Percentiles rank a stretch among this genome's conserved stretches.
phyloP scores from a whole-genome alignment of 2,797 vertebrate genomes.

The Valencia hispanica region DNA sequence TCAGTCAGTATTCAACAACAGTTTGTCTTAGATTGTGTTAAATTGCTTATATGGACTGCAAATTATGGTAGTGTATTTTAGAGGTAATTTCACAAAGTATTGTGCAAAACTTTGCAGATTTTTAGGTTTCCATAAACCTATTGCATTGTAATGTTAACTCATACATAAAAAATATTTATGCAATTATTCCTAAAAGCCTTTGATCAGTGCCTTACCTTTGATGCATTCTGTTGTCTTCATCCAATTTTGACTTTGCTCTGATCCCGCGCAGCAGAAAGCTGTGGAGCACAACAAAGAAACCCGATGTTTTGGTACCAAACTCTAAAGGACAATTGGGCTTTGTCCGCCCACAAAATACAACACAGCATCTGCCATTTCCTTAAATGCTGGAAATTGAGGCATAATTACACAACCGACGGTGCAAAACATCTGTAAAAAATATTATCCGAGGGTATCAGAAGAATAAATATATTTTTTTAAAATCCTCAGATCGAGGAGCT shows the following conservation, averaged over 20 bases:
- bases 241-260: constrained; percentile 9
- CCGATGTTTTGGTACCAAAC: neutral
- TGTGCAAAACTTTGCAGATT: neutral
- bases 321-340: constrained; percentile 9
- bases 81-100: neutral
- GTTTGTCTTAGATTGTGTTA: constrained; percentile 21
- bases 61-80: neutral
- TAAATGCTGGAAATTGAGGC: constrained; percentile 8
- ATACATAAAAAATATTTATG: constrained; percentile 2
- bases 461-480: constrained; percentile 3
- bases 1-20: constrained; percentile 31
- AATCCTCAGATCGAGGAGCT: neutral
- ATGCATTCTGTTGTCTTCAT: constrained; percentile 5
- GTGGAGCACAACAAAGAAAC: constrained; percentile 3
- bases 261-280: neutral
- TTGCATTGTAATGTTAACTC: neutral
- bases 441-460: neutral
- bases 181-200: constrained; percentile 13
- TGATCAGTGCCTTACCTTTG: constrained; percentile 13
- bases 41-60: constrained; percentile 13
- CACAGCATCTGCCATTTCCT: neutral
- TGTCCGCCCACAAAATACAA: constrained; percentile 6
- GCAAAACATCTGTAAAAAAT: constrained; percentile 1
- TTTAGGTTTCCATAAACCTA: neutral
- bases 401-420: constrained; percentile 8